These are phyloP conservation scores for Blennius ocellaris DNA, from an alignment of 2,113 vertebrate genomes.

Conservation along the genomic window DNA sequence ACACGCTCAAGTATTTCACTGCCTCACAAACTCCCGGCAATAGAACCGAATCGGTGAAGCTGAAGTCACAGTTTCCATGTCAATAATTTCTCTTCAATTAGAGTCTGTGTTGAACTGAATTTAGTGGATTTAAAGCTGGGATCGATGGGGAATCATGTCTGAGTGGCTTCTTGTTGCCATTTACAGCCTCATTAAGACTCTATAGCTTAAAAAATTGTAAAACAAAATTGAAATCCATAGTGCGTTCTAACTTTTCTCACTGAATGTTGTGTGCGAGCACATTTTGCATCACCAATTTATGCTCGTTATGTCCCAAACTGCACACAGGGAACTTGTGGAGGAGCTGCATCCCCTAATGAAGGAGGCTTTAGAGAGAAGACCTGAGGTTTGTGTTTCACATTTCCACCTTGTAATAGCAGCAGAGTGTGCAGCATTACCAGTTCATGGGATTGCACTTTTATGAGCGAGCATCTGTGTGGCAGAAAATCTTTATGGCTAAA, in stretches of 20 bases:
- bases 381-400: conserved; percentile 86
- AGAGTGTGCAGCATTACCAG: not conserved
- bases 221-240: not conserved
- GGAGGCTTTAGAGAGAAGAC: conserved; percentile 95
- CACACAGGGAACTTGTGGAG: conserved; percentile 92
- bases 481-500: not conserved
- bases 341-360: conserved; percentile 98
- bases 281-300: not conserved
- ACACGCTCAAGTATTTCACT: not conserved
- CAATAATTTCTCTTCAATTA: conserved; percentile 30
- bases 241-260: not conserved
- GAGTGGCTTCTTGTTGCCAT: conserved; percentile 85
- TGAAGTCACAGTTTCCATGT: conserved; percentile 73
- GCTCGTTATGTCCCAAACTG: conserved; percentile 24
- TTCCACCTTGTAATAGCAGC: conserved; percentile 22
- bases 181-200: conserved; percentile 73
- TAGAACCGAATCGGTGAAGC: conserved; percentile 62
- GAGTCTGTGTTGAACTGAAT: conserved; percentile 48
- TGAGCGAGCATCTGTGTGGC: not conserved
- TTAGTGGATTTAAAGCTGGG: conserved; percentile 52
- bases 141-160: conserved; percentile 49
- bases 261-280: not conserved
- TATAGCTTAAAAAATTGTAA: too few relatives aligned
- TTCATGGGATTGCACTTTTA: not conserved
- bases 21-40: not conserved